Conservation (phyloP, 2,888 invertebrate genomes). For the Cataglyphis cursor region DNA sequence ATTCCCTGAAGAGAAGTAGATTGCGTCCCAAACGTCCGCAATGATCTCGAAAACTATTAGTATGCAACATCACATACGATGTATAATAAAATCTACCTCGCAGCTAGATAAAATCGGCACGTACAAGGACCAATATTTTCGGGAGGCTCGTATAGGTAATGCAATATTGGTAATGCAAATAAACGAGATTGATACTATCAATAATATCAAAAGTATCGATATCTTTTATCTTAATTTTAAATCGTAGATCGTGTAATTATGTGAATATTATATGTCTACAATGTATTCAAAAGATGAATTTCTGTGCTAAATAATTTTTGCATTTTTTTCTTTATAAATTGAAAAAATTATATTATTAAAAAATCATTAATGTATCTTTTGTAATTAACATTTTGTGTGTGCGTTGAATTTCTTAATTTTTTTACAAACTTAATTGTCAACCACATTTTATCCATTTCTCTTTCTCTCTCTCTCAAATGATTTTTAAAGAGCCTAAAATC, state of each 20-base stretch:
- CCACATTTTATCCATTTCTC: neutral
- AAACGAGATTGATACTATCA: neutral
- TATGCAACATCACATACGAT: neutral
- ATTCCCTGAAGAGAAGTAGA: conserved; percentile 20
- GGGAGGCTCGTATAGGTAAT: neutral
- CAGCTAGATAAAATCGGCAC: neutral
- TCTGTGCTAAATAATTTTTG: neutral
- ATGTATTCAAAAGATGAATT: neutral
- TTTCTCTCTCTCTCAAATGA: neutral
- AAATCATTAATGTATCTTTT: neutral
- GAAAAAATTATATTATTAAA: neutral
- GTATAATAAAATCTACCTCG: conserved; percentile 7
- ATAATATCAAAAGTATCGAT: neutral
- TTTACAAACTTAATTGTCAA: conserved; percentile 1
- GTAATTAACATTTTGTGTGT: neutral
- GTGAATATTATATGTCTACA: neutral
- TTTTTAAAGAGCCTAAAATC: conserved; percentile 25
- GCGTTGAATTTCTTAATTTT: neutral
- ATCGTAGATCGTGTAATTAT: neutral
- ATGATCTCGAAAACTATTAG: conserved; percentile 2
- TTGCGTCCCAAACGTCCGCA: conserved; percentile 1
- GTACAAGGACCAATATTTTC: neutral
- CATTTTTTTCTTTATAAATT: neutral
- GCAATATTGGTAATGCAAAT: neutral
- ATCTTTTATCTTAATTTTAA: neutral